A percentile compares a stretch with the other conserved stretches of the same genome.
Conservation (phyloP, 2,797 vertebrate species). For the Argyrosomus regius region DNA sequence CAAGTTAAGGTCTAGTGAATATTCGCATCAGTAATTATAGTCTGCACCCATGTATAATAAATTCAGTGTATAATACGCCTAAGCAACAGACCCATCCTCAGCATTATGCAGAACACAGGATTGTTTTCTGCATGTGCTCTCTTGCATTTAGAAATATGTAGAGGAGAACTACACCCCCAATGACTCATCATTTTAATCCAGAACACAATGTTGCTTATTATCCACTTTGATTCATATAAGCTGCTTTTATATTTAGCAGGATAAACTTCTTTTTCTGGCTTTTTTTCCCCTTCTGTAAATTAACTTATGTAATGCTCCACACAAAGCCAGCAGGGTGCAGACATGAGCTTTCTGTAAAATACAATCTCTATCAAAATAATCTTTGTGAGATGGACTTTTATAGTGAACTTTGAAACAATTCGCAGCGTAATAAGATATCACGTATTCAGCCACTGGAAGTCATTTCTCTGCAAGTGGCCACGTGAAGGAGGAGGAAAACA, state of each 20-base stretch:
- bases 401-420: slow-evolving; percentile 56
- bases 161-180: background rate
- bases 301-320: slow-evolving; percentile 58
- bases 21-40: slow-evolving; percentile 73
- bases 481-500: background rate
- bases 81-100: slow-evolving; percentile 29
- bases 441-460: slow-evolving; percentile 4
- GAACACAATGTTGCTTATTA: slow-evolving; percentile 25
- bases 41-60: slow-evolving; percentile 62
- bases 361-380: slow-evolving; percentile 62
- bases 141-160: slow-evolving; percentile 12
- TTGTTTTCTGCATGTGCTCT: slow-evolving; percentile 39
- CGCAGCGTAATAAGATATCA: background rate
- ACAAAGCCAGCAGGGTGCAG: slow-evolving; percentile 91
- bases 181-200: slow-evolving; percentile 18
- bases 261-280: slow-evolving; percentile 7
- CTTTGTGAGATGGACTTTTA: slow-evolving; percentile 55
- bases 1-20: slow-evolving; percentile 73
- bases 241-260: background rate
- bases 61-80: slow-evolving; percentile 51
- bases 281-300: slow-evolving; percentile 7
- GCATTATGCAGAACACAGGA: slow-evolving; percentile 33
- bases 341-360: slow-evolving; percentile 85
- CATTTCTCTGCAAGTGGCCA: background rate
- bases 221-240: slow-evolving; percentile 3